Conservation (phyloP, 1,140 invertebrate species). For the Drosophila ercepeae region DNA sequence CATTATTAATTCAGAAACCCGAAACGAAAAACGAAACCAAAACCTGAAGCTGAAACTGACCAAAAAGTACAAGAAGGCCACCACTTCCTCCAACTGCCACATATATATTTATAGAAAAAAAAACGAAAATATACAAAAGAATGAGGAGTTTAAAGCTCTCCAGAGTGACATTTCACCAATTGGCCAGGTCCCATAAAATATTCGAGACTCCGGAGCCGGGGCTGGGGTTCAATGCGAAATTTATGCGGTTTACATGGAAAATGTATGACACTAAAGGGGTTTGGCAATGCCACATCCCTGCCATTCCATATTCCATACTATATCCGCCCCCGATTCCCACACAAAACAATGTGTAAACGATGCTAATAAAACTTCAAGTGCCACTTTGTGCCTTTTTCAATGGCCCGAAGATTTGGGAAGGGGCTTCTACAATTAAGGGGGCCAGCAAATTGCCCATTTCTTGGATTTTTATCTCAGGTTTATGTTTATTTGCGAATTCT, state of each 20-base stretch:
- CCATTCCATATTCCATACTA: background rate
- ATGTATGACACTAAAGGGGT: conserved; percentile 69
- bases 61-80: conserved; percentile 11
- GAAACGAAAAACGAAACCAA: conserved; percentile 54
- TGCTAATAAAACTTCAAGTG: conserved; percentile 76
- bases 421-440: background rate
- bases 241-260: conserved; percentile 81
- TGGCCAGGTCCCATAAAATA: conserved; percentile 81
- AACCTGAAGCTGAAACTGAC: conserved; percentile 21
- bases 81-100: background rate
- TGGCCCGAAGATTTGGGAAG: conserved; percentile 76
- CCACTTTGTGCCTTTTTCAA: conserved; percentile 65
- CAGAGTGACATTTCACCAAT: conserved; percentile 82
- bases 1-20: conserved; percentile 73
- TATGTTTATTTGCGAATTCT: background rate
- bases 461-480: background rate
- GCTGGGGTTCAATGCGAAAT: conserved; percentile 53
- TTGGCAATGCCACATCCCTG: background rate
- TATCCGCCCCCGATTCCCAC: too few relatives aligned
- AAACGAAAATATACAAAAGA: conserved; percentile 3
- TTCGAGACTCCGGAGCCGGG: background rate
- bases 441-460: background rate
- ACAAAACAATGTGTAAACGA: conserved; percentile 59
- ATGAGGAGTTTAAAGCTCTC: conserved; percentile 72
- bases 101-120: background rate